A percentile compares a stretch with the other conserved stretches of the same genome.
Conservation (phyloP, 2,888 invertebrate species). For the Leucoptera coffeella region DNA sequence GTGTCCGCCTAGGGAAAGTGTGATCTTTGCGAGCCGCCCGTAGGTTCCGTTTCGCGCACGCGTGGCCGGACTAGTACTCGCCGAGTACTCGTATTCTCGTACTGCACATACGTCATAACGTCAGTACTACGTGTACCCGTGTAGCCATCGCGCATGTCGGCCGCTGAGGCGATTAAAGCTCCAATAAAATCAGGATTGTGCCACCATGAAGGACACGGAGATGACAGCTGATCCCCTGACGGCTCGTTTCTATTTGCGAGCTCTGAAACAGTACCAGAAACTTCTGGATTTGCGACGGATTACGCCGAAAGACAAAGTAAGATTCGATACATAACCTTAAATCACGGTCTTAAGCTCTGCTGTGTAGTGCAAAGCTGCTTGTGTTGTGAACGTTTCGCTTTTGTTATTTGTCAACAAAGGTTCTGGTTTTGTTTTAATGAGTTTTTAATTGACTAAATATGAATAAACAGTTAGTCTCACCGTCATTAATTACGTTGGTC, state of each 20-base stretch:
- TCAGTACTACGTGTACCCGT: conserved; percentile 36
- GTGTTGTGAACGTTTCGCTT: too few relatives aligned
- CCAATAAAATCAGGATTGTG: not conserved
- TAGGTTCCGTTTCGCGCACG: conserved; percentile 21
- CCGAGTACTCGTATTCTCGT: conserved; percentile 12
- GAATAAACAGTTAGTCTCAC: too few relatives aligned
- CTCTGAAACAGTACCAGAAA: conserved; percentile 58
- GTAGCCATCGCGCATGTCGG: not conserved
- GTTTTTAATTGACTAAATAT: too few relatives aligned
- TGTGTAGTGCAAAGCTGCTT: too few relatives aligned
- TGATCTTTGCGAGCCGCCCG: too few relatives aligned
- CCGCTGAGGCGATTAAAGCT: not conserved
- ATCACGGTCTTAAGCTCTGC: too few relatives aligned
- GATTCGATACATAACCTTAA: too few relatives aligned
- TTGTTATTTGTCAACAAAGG: too few relatives aligned
- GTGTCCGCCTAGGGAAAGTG: conserved; percentile 34
- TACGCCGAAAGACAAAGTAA: conserved; percentile 48
- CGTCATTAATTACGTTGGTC: too few relatives aligned
- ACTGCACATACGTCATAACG: too few relatives aligned
- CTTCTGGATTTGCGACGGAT: conserved; percentile 51
- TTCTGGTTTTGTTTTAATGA: too few relatives aligned
- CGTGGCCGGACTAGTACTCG: conserved; percentile 25
- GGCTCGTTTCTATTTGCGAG: conserved; percentile 50
- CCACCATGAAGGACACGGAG: conserved; percentile 13
- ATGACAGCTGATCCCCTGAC: conserved; percentile 34